A percentile compares a stretch with the other conserved stretches of the same genome.
These are phyloP conservation scores for Lutjanus argentimaculatus DNA, from an alignment of 2,797 vertebrate species.

Conservation along the genomic window DNA sequence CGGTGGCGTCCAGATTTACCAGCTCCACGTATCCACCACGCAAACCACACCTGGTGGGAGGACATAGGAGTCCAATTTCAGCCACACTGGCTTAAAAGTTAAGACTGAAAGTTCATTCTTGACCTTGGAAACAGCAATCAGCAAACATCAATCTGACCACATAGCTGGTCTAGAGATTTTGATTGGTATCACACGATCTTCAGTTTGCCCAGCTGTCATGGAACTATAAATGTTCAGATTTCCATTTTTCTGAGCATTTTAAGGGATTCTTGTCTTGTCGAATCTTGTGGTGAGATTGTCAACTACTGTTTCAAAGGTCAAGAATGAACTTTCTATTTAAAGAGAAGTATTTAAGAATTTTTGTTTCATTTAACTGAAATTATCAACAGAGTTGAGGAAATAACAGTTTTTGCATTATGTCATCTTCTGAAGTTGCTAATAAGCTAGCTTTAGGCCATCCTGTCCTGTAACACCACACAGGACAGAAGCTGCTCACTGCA, in stretches of 20 bases:
- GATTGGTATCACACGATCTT: neutral
- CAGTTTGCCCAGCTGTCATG: neutral
- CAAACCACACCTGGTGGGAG: slow-evolving; percentile 81
- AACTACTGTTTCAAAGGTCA: neutral
- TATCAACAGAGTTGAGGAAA: too few species aligned
- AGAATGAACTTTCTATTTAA: neutral
- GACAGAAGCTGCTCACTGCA: too few species aligned
- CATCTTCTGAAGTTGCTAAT: too few species aligned
- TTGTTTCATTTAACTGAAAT: too few species aligned
- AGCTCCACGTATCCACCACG: slow-evolving; percentile 85
- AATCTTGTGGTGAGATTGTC: neutral
- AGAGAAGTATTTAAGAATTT: too few species aligned
- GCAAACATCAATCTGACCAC: neutral
- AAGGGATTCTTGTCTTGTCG: neutral
- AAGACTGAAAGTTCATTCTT: neutral
- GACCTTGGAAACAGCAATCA: neutral
- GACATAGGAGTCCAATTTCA: neutral
- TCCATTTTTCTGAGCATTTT: neutral
- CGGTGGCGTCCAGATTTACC: slow-evolving; percentile 80
- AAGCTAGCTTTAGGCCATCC: too few species aligned
- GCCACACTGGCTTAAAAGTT: too few species aligned
- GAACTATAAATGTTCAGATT: neutral
- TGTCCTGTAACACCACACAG: too few species aligned
- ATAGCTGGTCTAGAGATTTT: neutral
- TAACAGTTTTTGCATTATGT: too few species aligned